Base-by-base conservation (phyloP, 1,140 invertebrate species). In the Phymorhynchus buccinoides region DNA sequence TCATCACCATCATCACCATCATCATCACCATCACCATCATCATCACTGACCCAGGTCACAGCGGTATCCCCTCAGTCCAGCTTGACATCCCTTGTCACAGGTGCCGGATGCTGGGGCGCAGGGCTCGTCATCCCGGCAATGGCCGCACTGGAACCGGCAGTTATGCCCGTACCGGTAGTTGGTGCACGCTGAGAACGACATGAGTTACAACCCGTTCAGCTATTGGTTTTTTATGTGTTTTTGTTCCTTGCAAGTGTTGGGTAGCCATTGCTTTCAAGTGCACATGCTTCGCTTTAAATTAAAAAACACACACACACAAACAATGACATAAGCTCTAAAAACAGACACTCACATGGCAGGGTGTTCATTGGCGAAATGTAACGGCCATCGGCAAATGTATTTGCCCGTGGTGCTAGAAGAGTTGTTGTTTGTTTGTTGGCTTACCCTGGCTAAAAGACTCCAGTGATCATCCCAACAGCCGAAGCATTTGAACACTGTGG, bases 51-150 rank as follows among this genome's bases (percentile, higher is more conserved):
- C 83, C 86, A 86, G 62, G 62, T 89, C 80, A 81, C 90, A 91
- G 30, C 62, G 77, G 4, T 84, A 56, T 30, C 89, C 89, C 2
- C 52, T 83, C 75, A 86, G 89, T 16, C 90, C 90, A 14, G 88
- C 73, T 1, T 88, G 80, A 86, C 90, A 91, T 0, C 90, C 90
- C 37, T 87, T 80, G 1, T n/a, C 37, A 81, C 90, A 91, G 2
- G 71, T 78, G 0, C 90, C 90, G 3, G 89, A 87, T 1, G 84
- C 80, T 0, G 83, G 83, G 68, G 89, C 88, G 84, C 90, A 91
- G 0, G 88, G 83, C 32, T 86, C 73, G 37, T 89, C 90, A 78
- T 88, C 83, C 14, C 80, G 75, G 56, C 90, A 91, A 44, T 89
- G 88, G n/a, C 90, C 90, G 81, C 90, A 91, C 18, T 73, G 78